Percentiles rank a stretch among this genome's conserved stretches.
Evolutionary conservation across 1,140 invertebrate species (phyloP).

Genomic region (Gyrodactylus bullatarudis): DNA sequence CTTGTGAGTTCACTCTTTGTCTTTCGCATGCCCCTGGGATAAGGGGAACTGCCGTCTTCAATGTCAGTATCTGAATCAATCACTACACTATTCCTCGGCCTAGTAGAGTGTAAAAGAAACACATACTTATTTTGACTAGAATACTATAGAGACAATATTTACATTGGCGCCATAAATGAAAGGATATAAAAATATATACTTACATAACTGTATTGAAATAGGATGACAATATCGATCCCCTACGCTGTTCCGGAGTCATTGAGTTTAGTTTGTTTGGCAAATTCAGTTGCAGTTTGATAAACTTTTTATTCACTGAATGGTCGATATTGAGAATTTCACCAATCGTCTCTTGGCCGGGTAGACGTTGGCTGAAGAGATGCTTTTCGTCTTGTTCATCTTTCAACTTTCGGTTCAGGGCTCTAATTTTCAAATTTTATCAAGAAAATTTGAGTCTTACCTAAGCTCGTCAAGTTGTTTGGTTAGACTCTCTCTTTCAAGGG

Average conservation of each 20-base stretch:
- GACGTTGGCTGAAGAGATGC: background rate
- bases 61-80: too few species aligned
- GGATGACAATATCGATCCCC: background rate
- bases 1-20: too few species aligned
- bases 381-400: background rate
- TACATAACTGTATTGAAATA: background rate
- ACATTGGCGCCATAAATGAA: too few species aligned
- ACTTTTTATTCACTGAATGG: background rate
- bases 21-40: too few species aligned
- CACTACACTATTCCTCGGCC: too few species aligned
- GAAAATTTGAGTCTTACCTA: too few species aligned
- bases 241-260: background rate
- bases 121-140: too few species aligned
- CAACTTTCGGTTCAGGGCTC: background rate
- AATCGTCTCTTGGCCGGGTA: background rate
- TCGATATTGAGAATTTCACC: background rate
- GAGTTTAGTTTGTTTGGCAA: background rate
- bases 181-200: too few species aligned
- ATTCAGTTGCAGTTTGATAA: background rate
- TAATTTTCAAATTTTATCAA: too few species aligned
- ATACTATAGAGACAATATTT: too few species aligned
- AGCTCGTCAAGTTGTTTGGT: slow-evolving; percentile 22
- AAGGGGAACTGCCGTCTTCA: too few species aligned
- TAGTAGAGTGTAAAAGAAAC: too few species aligned
- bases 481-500: slow-evolving; percentile 21